These are phyloP conservation scores for Hermaeophaga mercurialis DNA, from an alignment of 2,888 invertebrate species.

Conservation along the genomic window DNA sequence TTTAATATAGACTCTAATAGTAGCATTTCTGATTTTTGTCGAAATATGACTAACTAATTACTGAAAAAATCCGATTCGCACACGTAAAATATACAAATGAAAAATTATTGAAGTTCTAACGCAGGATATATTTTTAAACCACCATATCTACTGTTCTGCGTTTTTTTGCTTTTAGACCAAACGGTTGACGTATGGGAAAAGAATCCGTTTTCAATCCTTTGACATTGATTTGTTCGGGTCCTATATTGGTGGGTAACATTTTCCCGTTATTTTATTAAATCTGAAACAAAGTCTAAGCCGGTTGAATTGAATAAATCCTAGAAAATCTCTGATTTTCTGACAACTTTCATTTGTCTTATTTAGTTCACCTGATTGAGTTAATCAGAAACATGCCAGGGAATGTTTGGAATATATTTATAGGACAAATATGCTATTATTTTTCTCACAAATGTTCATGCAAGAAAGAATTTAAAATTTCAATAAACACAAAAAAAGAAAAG, in stretches of 20 bases:
- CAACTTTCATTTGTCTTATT: conserved; percentile 50
- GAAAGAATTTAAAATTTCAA: neutral
- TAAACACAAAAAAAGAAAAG: neutral
- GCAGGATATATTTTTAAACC: too few relatives aligned
- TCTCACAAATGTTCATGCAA: neutral
- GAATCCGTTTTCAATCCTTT: conserved; percentile 8
- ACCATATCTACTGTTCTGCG: too few relatives aligned
- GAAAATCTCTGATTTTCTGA: conserved; percentile 45
- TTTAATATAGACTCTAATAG: too few relatives aligned
- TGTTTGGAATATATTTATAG: conserved; percentile 16
- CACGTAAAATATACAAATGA: too few relatives aligned
- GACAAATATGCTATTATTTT: conserved; percentile 7
- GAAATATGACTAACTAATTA: too few relatives aligned
- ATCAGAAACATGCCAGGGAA: conserved; percentile 43
- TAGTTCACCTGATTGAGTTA: conserved; percentile 48
- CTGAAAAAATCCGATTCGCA: too few relatives aligned
- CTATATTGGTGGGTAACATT: conserved; percentile 29
- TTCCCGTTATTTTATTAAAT: conserved; percentile 36
- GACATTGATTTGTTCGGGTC: conserved; percentile 29
- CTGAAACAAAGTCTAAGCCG: conserved; percentile 22
- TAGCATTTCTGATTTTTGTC: too few relatives aligned
- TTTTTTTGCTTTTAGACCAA: too few relatives aligned
- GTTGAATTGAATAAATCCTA: conserved; percentile 40
- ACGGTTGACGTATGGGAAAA: conserved; percentile 6
- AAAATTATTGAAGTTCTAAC: too few relatives aligned